phyloP scores from a whole-genome alignment of 2,113 vertebrate genomes.

The Lonchura striata region DNA sequence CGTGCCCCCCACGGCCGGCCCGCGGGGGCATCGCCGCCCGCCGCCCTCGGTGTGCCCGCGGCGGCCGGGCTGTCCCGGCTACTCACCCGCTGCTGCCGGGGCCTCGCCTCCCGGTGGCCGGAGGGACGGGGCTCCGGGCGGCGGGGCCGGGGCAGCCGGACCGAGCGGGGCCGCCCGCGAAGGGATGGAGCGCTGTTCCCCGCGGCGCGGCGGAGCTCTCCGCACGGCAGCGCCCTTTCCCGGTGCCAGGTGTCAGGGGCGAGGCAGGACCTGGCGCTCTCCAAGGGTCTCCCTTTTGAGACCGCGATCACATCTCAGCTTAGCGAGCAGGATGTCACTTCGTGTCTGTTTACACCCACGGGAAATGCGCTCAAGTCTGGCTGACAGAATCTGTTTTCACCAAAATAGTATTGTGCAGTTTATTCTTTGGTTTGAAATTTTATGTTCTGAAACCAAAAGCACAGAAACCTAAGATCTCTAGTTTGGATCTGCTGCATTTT shows the following conservation, averaged over 20 bases:
- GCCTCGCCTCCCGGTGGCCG: no score
- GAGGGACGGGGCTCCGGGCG: no score
- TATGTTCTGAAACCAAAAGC: background rate
- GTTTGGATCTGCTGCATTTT: background rate
- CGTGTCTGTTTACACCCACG: fast-evolving
- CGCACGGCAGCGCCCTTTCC: fast-evolving
- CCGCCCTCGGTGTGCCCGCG: no score
- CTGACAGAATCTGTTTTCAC: background rate
- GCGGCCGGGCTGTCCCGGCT: no score
- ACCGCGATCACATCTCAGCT: background rate
- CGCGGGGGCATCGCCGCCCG: background rate
- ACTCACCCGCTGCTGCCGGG: no score
- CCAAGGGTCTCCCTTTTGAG: background rate
- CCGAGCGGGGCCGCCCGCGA: no score
- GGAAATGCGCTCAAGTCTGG: background rate
- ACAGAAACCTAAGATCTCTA: background rate
- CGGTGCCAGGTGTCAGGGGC: fast-evolving
- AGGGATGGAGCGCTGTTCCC: background rate
- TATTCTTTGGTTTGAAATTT: background rate
- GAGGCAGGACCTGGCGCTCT: background rate
- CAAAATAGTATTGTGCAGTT: background rate
- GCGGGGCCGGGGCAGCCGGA: no score
- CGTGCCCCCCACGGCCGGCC: no score
- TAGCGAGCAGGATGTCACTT: background rate
- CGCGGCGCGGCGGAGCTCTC: fast-evolving